These are phyloP conservation scores for Lasioglossum albipes DNA, from an alignment of 1,140 invertebrate genomes.

Conservation along the genomic window DNA sequence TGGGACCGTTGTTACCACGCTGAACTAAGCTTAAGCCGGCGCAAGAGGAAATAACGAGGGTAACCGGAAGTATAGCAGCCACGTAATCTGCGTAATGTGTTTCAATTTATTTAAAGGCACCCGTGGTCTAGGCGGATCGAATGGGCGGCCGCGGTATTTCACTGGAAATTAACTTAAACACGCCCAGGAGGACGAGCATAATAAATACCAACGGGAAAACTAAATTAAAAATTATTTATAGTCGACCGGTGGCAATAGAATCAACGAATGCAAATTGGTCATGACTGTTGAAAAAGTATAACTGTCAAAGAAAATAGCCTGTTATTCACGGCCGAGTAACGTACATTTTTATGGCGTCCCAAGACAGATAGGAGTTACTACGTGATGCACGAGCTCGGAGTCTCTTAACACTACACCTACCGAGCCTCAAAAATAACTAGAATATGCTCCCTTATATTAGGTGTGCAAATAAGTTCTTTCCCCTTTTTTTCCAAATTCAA, in stretches of 20 bases:
- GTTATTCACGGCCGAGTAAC: background rate
- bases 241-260: background rate
- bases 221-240: slow-evolving; percentile 46
- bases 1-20: too few species aligned
- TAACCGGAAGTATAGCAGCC: slow-evolving; percentile 14
- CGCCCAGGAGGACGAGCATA: background rate
- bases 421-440: too few species aligned
- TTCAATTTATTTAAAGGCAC: slow-evolving; percentile 36
- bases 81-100: slow-evolving; percentile 30
- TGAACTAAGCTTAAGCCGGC: background rate
- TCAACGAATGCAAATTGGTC: slow-evolving; percentile 15
- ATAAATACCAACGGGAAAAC: background rate
- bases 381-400: background rate
- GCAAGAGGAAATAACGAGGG: background rate
- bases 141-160: slow-evolving; percentile 22
- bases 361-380: background rate
- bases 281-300: slow-evolving; percentile 4
- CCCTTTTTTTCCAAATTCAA: too few species aligned
- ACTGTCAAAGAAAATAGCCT: slow-evolving; percentile 19
- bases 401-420: background rate
- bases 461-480: too few species aligned
- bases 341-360: slow-evolving; percentile 24
- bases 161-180: slow-evolving; percentile 35
- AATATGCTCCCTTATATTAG: too few species aligned
- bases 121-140: slow-evolving; percentile 16